Conservation (phyloP, 2,113 vertebrate genomes). For the Puma concolor region DNA sequence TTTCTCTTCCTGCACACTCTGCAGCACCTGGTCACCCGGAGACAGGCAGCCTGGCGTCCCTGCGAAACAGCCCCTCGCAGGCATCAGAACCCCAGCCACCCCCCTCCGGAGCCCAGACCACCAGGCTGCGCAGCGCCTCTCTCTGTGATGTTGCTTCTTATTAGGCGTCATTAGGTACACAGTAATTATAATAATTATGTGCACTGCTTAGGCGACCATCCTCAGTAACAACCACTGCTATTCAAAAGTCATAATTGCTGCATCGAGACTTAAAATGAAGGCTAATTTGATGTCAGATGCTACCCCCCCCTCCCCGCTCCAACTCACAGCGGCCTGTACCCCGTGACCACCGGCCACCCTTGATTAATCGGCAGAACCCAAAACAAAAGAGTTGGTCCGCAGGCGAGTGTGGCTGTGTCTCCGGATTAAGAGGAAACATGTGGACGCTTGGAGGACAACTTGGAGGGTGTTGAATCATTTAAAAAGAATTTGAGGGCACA, state of each 20-base stretch:
- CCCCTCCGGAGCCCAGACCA: slow-evolving; percentile 83
- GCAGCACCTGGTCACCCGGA: slow-evolving; percentile 80
- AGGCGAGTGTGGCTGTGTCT: neutral
- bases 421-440: neutral
- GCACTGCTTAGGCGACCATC: slow-evolving; percentile 88
- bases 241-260: slow-evolving; percentile 90
- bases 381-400: slow-evolving; percentile 9
- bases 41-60: slow-evolving; percentile 78
- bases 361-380: slow-evolving; percentile 57
- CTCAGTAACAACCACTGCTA: slow-evolving; percentile 89
- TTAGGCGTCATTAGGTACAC: slow-evolving; percentile 89
- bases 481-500: neutral
- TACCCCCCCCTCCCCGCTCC: slow-evolving; percentile 38
- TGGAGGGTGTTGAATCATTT: neutral
- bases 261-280: slow-evolving; percentile 88
- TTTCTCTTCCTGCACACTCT: slow-evolving; percentile 79
- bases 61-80: slow-evolving; percentile 79
- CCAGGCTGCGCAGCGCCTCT: slow-evolving; percentile 85
- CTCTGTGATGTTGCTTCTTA: slow-evolving; percentile 84
- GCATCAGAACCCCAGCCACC: slow-evolving; percentile 80
- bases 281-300: slow-evolving; percentile 88
- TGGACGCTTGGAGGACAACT: neutral
- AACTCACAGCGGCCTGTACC: slow-evolving; percentile 39
- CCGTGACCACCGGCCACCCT: slow-evolving; percentile 69
- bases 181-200: slow-evolving; percentile 91